These are phyloP conservation scores for Cnemophilus loriae DNA, from an alignment of 2,113 vertebrate genomes.

Conservation along the genomic window DNA sequence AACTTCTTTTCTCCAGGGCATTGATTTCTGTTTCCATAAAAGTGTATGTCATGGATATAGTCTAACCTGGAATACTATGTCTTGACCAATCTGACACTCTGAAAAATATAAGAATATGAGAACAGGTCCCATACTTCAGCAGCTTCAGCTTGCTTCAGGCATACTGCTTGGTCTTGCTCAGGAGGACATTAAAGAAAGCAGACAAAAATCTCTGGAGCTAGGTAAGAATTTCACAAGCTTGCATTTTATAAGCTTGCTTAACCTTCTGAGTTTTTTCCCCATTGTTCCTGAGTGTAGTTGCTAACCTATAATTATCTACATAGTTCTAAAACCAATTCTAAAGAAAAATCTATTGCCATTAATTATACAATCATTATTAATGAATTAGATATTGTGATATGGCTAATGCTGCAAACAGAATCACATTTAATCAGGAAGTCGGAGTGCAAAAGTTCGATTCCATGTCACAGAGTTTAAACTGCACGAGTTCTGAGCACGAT, in stretches of 20 bases:
- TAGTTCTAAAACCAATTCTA: neutral
- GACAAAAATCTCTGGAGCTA: neutral
- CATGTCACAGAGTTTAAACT: neutral
- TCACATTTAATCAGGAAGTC: neutral
- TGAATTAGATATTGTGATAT: neutral
- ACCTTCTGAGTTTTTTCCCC: neutral
- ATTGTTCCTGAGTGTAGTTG: neutral
- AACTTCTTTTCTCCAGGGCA: neutral
- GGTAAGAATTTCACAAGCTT: neutral
- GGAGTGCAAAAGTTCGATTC: neutral
- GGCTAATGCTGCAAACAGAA: neutral
- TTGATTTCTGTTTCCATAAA: neutral
- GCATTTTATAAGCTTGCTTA: neutral
- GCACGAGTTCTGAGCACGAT: accelerated
- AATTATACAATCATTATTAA: neutral
- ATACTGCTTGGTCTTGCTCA: neutral
- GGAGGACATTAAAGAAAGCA: neutral
- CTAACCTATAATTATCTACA: neutral
- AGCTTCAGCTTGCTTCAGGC: neutral
- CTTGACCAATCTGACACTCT: neutral
- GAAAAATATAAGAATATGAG: neutral
- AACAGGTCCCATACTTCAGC: neutral
- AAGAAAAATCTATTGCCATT: neutral
- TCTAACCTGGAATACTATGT: neutral
- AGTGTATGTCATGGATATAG: neutral